Conservation (phyloP, 2,113 vertebrate species). For the Apeltes quadracus region DNA sequence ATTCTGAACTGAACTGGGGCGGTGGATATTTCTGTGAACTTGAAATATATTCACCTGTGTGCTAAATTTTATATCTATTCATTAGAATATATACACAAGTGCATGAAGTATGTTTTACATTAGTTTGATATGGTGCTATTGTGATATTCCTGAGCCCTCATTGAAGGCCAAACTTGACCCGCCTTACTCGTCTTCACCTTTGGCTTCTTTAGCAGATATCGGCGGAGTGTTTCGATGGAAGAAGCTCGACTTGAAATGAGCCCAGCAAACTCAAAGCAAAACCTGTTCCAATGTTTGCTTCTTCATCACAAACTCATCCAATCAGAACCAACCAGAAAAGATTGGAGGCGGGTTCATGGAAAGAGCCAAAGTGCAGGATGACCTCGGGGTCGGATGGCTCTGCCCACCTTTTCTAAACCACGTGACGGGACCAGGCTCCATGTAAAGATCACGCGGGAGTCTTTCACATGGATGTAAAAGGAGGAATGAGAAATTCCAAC, state of each 20-base stretch:
- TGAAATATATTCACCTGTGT: slow-evolving; percentile 64
- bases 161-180: slow-evolving; percentile 56
- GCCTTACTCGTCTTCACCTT: slow-evolving; percentile 48
- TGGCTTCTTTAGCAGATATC: slow-evolving; percentile 19
- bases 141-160: slow-evolving; percentile 53
- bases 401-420: slow-evolving; percentile 46
- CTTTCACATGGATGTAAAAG: slow-evolving; percentile 51
- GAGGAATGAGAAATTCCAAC: slow-evolving; percentile 8
- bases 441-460: slow-evolving; percentile 18
- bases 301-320: no score
- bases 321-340: not conserved
- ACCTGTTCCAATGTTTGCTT: not conserved
- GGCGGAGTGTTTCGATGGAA: slow-evolving; percentile 17
- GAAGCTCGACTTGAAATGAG: not conserved
- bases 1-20: slow-evolving; percentile 42
- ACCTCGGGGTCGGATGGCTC: slow-evolving; percentile 31
- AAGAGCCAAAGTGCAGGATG: slow-evolving; percentile 37
- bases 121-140: slow-evolving; percentile 80
- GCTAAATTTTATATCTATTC: slow-evolving; percentile 60
- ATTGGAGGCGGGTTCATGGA: not conserved
- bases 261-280: not conserved
- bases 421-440: slow-evolving; percentile 27
- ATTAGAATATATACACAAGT: slow-evolving; percentile 54
- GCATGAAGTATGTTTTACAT: slow-evolving; percentile 71
- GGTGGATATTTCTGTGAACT: slow-evolving; percentile 53